Evolutionary conservation across 2,797 vertebrate species (phyloP).

Genomic region (Leucoraja ocellata): DNA sequence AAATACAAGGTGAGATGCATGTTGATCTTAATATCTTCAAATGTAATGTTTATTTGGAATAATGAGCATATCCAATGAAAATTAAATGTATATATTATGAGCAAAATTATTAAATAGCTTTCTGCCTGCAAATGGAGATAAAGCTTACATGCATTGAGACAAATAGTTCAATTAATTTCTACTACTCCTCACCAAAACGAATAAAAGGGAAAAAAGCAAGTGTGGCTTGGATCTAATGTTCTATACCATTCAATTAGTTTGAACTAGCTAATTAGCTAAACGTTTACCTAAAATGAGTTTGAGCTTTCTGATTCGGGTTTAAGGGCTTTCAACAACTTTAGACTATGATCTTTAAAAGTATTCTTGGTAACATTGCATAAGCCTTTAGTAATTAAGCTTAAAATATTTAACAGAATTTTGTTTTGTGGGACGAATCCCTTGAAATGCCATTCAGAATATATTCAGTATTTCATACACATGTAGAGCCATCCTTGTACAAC

Average conservation of each 20-base stretch:
- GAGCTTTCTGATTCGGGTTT: too few species aligned
- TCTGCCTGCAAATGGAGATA: background rate
- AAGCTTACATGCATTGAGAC: background rate
- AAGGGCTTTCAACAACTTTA: background rate
- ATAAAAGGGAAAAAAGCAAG: too few species aligned
- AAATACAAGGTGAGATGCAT: slow-evolving; percentile 83
- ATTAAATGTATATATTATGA: background rate
- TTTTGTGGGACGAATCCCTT: background rate
- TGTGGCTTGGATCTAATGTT: too few species aligned
- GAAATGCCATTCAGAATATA: background rate
- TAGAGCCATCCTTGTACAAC: background rate
- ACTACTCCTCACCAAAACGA: background rate
- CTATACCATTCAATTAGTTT: too few species aligned
- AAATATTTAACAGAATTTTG: background rate
- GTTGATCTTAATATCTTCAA: background rate
- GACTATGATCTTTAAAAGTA: background rate
- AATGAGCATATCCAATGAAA: background rate
- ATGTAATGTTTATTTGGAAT: background rate
- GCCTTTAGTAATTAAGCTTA: background rate
- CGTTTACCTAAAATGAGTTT: too few species aligned
- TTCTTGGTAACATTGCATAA: background rate
- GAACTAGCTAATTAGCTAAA: too few species aligned
- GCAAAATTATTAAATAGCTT: background rate
- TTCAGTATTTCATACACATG: background rate
- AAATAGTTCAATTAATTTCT: background rate